Base-by-base conservation (phyloP, 2,888 invertebrate species). In the Tenthredo livida region DNA sequence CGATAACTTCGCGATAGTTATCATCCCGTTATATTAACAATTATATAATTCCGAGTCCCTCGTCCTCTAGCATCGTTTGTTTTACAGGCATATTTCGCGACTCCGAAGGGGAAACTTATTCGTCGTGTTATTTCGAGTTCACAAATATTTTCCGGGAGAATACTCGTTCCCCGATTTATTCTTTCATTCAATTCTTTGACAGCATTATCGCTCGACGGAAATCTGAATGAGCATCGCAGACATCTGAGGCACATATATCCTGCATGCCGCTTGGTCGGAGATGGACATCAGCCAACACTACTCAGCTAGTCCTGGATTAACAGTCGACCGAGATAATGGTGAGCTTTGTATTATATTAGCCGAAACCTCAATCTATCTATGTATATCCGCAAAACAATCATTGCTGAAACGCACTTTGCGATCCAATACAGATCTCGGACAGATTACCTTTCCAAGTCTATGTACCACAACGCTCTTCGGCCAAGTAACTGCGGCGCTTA, bases 21-120 rank as follows among this genome's bases (percentile, higher is more conserved):
- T 47, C 15, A 12, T 47, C 47, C 15, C 3, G 15, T 47, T 15
- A 47, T 15, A 15, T 3, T 47, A 43, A 10, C 43, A 43, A 47
- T 47, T 15, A 12, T 47, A 47, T 47, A 15, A 47, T 47, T 47
- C 15, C 17, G 3, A 50, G 6, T n/a, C 17, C 5, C 17, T n/a
- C 6, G 25, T 2, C 37, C 9, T 29, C 1, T 33, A 33, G 17
- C 43, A 5, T 73, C 2, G 7, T 73, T 25, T 17, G 2, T 2
- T 37, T 88, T 5, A 84, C 54, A 72, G 29, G 15, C 12, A 29
- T 7, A n/a, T 50, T 50, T 43, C 7, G 40, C 10, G 40, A 43
- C 10, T 43, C 10, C 40, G 40, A 43, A 10, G 40, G 40, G 40
- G 1, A 10, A 43, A 43, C 40, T 43, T 10, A 43, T 43, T 43